Percentiles rank a stretch among this genome's conserved stretches.
Evolutionary conservation across 1,140 invertebrate species (phyloP).

Genomic region (Zaprionus vittiger): DNA sequence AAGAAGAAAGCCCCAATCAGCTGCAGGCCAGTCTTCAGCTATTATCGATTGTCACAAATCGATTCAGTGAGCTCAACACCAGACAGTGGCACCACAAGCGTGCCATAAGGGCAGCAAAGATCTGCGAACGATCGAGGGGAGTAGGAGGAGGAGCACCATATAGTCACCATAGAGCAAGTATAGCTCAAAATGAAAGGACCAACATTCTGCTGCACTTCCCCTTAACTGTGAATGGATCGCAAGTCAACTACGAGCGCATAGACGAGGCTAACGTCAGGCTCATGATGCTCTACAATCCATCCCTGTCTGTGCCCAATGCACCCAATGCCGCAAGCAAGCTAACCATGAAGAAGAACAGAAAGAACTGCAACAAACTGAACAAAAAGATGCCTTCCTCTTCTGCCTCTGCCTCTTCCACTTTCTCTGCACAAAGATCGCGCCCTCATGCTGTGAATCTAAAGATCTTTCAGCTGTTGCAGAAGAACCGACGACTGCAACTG

Average conservation of each 20-base stretch:
- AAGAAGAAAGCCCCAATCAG: neutral
- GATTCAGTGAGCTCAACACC: slow-evolving; percentile 42
- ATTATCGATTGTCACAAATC: slow-evolving; percentile 61
- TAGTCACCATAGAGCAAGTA: neutral
- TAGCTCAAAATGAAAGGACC: slow-evolving; percentile 38
- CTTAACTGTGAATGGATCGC: slow-evolving; percentile 35
- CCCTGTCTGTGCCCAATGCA: slow-evolving; percentile 27
- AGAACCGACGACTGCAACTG: slow-evolving; percentile 52
- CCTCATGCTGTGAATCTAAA: slow-evolving; percentile 62
- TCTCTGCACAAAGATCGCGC: neutral
- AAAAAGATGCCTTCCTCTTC: neutral
- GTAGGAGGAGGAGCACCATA: neutral
- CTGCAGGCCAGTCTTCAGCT: slow-evolving; percentile 44
- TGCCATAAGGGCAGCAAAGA: neutral
- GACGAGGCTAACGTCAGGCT: slow-evolving; percentile 78
- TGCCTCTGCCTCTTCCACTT: no score
- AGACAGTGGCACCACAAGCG: slow-evolving; percentile 38
- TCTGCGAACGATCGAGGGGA: neutral
- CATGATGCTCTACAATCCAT: slow-evolving; percentile 72
- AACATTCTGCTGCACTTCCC: slow-evolving; percentile 69
- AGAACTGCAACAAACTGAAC: slow-evolving; percentile 20
- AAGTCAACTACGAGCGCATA: slow-evolving; percentile 57
- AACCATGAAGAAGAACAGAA: slow-evolving; percentile 1
- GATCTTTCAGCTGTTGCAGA: slow-evolving; percentile 64
- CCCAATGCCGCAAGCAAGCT: neutral